These are phyloP conservation scores for Cyprinus carpio DNA, from an alignment of 2,113 vertebrate genomes.

Conservation along the genomic window DNA sequence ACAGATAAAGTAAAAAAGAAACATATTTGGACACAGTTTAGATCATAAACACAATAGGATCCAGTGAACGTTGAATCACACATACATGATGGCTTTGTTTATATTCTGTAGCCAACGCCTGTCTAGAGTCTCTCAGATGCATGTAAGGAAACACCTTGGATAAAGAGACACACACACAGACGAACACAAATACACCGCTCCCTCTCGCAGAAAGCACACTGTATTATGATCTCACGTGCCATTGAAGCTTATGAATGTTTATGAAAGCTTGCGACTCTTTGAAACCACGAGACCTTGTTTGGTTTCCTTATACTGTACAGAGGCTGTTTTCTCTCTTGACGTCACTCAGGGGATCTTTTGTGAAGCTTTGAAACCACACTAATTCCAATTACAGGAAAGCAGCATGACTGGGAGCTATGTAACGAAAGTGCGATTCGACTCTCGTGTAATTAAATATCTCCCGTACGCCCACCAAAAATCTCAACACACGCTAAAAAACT, in stretches of 20 bases:
- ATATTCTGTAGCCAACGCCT: conserved; percentile 37
- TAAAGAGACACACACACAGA: conserved; percentile 23
- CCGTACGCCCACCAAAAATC: background rate
- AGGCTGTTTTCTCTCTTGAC: background rate
- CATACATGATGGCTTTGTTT: conserved; percentile 52
- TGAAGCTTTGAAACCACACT: background rate
- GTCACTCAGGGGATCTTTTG: background rate
- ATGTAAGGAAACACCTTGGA: conserved; percentile 34
- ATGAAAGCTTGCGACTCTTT: background rate
- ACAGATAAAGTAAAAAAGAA: background rate
- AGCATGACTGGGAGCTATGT: background rate
- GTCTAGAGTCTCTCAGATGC: conserved; percentile 21
- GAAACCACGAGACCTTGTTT: background rate
- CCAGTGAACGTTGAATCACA: conserved; percentile 6
- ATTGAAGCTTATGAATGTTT: background rate
- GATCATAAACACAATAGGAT: background rate
- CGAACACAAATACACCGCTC: conserved; percentile 14
- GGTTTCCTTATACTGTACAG: background rate
- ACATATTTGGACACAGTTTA: background rate
- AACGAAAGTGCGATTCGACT: background rate
- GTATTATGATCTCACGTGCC: background rate
- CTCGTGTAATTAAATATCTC: background rate
- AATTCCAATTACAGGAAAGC: background rate
- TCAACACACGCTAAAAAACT: background rate
- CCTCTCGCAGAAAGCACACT: background rate